phyloP scores from a whole-genome alignment of 2,888 invertebrate species.

The Xanthia togata region DNA sequence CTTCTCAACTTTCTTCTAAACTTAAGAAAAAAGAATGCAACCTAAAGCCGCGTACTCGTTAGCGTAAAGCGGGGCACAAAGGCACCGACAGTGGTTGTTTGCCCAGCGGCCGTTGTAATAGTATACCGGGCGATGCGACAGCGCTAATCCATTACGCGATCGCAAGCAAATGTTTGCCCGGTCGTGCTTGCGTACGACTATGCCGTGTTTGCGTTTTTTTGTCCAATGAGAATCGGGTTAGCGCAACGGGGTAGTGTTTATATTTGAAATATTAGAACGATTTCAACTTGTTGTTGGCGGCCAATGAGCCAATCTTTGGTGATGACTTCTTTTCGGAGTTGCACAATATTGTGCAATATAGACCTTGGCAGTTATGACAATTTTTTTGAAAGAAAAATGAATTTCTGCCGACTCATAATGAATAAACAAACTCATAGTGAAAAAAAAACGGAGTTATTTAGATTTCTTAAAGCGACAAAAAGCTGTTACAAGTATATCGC shows the following conservation, averaged over 20 bases:
- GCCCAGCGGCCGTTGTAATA: conserved; percentile 75
- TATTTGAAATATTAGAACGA: conserved; percentile 59
- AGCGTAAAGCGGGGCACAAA: conserved; percentile 61
- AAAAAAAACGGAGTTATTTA: background rate
- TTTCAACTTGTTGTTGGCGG: conserved; percentile 30
- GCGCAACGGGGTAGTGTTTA: conserved; percentile 62
- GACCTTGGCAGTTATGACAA: conserved; percentile 4
- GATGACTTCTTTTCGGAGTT: conserved; percentile 13
- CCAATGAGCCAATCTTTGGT: conserved; percentile 31
- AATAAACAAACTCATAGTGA: background rate
- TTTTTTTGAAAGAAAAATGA: background rate
- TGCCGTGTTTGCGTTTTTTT: conserved; percentile 73
- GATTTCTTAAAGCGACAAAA: background rate
- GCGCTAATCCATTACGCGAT: conserved; percentile 83
- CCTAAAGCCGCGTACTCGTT: conserved; percentile 40
- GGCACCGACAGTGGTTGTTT: conserved; percentile 72
- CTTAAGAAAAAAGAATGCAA: conserved; percentile 32
- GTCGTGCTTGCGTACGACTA: conserved; percentile 76
- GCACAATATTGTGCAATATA: conserved; percentile 32
- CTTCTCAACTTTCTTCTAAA: conserved; percentile 31
- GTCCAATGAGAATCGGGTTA: conserved; percentile 63
- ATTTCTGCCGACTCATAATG: background rate
- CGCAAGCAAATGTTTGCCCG: conserved; percentile 75
- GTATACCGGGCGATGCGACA: conserved; percentile 78
- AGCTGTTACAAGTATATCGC: background rate